These are phyloP conservation scores for Lepisosteus oculatus DNA, from an alignment of 2,113 vertebrate genomes.

Conservation along the genomic window DNA sequence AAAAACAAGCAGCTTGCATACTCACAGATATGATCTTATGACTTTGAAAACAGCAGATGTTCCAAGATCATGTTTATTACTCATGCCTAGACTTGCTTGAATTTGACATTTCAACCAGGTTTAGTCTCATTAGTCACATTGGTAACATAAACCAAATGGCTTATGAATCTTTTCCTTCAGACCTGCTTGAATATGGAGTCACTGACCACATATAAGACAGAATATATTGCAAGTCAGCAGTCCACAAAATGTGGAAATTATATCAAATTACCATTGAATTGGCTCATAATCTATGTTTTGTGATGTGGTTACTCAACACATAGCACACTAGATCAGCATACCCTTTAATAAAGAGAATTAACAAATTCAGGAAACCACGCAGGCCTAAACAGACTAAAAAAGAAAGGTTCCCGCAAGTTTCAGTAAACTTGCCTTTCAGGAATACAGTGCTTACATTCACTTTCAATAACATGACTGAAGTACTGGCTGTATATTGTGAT, in stretches of 20 bases:
- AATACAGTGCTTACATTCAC: slow-evolving; percentile 37
- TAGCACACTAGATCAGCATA: slow-evolving; percentile 46
- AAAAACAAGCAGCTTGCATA: too few relatives aligned
- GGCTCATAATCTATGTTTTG: slow-evolving; percentile 43
- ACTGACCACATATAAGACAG: slow-evolving; percentile 59
- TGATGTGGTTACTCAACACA: slow-evolving; percentile 51
- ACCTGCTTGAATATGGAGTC: slow-evolving; percentile 50
- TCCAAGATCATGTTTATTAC: slow-evolving; percentile 17
- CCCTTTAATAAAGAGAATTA: slow-evolving; percentile 39
- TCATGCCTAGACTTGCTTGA: slow-evolving; percentile 37
- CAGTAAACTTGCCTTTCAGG: slow-evolving; percentile 33
- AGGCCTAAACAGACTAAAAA: slow-evolving; percentile 22
- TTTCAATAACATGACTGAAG: slow-evolving; percentile 26
- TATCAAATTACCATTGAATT: slow-evolving; percentile 29
- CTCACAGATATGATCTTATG: too few relatives aligned
- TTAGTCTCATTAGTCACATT: slow-evolving; percentile 40
- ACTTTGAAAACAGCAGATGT: too few relatives aligned
- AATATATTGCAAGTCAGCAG: slow-evolving; percentile 55
- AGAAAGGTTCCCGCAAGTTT: slow-evolving; percentile 43
- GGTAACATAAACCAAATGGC: slow-evolving; percentile 40
- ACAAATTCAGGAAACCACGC: slow-evolving; percentile 52
- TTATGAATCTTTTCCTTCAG: slow-evolving; percentile 26
- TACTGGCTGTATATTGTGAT: slow-evolving; percentile 39
- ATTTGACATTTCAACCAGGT: slow-evolving; percentile 9
- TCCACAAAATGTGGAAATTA: slow-evolving; percentile 58